A percentile compares a stretch with the other conserved stretches of the same genome.
Evolutionary conservation across 2,888 invertebrate genomes (phyloP).

Genomic region (Seira ritae): DNA sequence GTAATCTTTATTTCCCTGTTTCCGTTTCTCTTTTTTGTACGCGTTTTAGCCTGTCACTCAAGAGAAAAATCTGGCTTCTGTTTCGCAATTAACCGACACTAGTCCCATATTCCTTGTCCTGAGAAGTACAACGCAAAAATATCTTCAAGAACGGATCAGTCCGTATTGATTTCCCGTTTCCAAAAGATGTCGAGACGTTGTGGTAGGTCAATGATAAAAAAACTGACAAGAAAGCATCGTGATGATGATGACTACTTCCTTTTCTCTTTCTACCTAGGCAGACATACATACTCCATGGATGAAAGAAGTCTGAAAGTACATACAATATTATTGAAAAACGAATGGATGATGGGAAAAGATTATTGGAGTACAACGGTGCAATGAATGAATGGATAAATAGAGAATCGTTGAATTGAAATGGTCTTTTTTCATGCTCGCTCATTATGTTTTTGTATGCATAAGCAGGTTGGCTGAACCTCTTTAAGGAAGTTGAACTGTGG

Average conservation of each 20-base stretch:
- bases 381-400: background rate
- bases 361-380: no score
- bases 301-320: no score
- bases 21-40: background rate
- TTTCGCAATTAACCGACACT: background rate
- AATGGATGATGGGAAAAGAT: no score
- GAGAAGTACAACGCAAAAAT: background rate
- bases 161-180: background rate
- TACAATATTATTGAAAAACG: no score
- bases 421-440: background rate
- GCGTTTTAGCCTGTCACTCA: background rate
- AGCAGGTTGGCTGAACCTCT: background rate
- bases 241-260: background rate
- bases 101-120: no score
- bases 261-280: background rate
- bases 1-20: background rate
- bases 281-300: no score
- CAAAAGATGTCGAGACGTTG: background rate
- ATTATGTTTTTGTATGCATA: no score
- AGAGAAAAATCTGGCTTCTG: background rate
- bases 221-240: background rate
- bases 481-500: background rate
- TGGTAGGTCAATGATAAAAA: conserved; percentile 3
- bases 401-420: background rate
- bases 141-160: background rate